phyloP scores from a whole-genome alignment of 2,113 vertebrate genomes.

The Zosterops lateralis region DNA sequence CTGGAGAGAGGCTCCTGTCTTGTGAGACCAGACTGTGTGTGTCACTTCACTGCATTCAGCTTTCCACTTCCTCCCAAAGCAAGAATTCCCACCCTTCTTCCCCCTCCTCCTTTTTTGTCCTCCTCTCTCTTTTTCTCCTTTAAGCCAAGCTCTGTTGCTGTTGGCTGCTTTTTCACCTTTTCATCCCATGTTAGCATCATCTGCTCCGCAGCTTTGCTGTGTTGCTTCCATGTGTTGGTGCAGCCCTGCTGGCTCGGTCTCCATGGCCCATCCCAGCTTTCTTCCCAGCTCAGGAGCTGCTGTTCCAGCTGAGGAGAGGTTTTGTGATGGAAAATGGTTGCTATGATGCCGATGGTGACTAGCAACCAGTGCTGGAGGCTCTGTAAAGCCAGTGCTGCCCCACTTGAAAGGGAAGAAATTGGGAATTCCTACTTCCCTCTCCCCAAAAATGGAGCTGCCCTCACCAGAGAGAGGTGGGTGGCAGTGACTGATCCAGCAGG shows the following conservation, averaged over 20 bases:
- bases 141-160: background rate
- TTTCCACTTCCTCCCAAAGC: background rate
- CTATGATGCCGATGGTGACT: background rate
- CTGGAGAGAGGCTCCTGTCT: background rate
- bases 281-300: background rate
- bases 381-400: background rate
- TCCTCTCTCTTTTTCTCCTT: too few species aligned
- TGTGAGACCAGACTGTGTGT: background rate
- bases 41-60: background rate
- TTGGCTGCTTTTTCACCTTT: conserved; percentile 5
- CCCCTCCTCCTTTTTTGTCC: too few species aligned
- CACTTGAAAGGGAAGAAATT: background rate
- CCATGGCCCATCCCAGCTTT: background rate
- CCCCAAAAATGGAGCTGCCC: background rate
- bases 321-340: conserved; percentile 5
- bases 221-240: accelerated
- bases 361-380: background rate
- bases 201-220: background rate
- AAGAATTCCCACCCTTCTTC: background rate
- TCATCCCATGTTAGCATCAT: background rate
- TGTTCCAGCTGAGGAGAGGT: background rate
- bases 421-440: background rate
- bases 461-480: accelerated
- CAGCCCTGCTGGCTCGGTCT: background rate
- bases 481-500: background rate